A percentile compares a stretch with the other conserved stretches of the same genome.
Evolutionary conservation across 2,113 vertebrate genomes (phyloP).

Genomic region (Ptyas mucosa): DNA sequence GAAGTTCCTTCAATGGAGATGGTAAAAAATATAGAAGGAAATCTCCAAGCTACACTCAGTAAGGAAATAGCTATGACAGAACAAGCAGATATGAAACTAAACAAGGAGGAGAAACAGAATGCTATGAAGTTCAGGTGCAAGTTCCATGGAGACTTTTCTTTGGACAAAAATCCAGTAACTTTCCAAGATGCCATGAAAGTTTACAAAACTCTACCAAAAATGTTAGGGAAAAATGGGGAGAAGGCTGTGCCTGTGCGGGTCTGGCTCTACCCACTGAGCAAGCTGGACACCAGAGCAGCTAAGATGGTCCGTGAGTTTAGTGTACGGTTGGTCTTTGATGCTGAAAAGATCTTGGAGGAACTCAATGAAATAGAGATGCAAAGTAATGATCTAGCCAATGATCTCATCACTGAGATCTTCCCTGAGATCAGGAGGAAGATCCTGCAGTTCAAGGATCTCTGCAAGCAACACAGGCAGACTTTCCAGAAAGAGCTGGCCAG

Average conservation of each 20-base stretch:
- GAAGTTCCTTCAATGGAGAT: not conserved
- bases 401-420: slow-evolving; percentile 23
- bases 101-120: no score
- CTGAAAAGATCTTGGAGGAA: slow-evolving; percentile 27
- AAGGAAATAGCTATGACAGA: not conserved
- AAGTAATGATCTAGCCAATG: slow-evolving; percentile 50
- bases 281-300: slow-evolving; percentile 25
- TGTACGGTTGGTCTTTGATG: not conserved
- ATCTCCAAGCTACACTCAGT: slow-evolving; percentile 1
- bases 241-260: slow-evolving; percentile 63
- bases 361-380: slow-evolving; percentile 35
- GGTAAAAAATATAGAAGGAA: not conserved
- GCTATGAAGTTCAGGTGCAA: no score
- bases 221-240: slow-evolving; percentile 42
- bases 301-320: slow-evolving; percentile 53
- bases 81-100: not conserved
- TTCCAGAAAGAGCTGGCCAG: slow-evolving; percentile 4
- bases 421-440: slow-evolving; percentile 45
- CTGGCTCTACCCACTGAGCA: no score
- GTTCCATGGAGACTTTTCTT: no score
- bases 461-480: not conserved
- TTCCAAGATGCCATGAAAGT: slow-evolving; percentile 33
- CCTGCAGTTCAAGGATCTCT: slow-evolving; percentile 8
- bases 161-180: no score
- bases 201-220: slow-evolving; percentile 51